Conservation (phyloP, 2,888 invertebrate species). For the Microplitis deprimator region DNA sequence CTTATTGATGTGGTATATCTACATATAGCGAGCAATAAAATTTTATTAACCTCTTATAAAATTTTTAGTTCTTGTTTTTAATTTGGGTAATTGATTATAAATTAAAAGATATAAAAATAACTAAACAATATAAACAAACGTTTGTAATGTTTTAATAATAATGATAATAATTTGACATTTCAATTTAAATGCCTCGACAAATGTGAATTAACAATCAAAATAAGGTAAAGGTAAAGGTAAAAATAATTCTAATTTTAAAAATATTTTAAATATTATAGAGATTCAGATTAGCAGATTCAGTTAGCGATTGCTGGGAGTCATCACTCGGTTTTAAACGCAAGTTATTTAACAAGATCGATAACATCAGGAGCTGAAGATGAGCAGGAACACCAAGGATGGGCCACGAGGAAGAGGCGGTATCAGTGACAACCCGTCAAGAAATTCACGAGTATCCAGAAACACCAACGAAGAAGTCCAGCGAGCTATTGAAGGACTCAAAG, state of each 20-base stretch:
- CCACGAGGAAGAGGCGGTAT: background rate
- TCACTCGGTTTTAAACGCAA: background rate
- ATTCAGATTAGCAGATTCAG: background rate
- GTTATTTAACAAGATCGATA: background rate
- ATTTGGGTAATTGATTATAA: background rate
- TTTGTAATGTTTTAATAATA: background rate
- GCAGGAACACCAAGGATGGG: conserved; percentile 29
- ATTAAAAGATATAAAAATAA: background rate
- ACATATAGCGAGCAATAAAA: background rate
- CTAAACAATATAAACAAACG: background rate
- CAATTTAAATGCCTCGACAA: background rate
- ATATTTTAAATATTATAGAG: background rate
- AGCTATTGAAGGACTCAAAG: conserved; percentile 62
- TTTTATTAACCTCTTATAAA: background rate
- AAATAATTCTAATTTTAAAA: background rate
- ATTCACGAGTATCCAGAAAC: conserved; percentile 37
- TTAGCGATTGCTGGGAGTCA: background rate
- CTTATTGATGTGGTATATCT: background rate
- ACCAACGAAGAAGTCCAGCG: conserved; percentile 61
- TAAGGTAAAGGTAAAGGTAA: background rate
- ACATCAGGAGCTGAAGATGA: conserved; percentile 16
- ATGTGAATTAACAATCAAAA: background rate
- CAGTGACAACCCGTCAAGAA: background rate
- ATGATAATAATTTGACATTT: background rate
- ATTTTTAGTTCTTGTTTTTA: background rate